Percentiles rank a stretch among this genome's conserved stretches.
Evolutionary conservation across 37 sponge, comb jelly and placozoan genomes (phyloP).

Genomic region (Eunapius fragilis): DNA sequence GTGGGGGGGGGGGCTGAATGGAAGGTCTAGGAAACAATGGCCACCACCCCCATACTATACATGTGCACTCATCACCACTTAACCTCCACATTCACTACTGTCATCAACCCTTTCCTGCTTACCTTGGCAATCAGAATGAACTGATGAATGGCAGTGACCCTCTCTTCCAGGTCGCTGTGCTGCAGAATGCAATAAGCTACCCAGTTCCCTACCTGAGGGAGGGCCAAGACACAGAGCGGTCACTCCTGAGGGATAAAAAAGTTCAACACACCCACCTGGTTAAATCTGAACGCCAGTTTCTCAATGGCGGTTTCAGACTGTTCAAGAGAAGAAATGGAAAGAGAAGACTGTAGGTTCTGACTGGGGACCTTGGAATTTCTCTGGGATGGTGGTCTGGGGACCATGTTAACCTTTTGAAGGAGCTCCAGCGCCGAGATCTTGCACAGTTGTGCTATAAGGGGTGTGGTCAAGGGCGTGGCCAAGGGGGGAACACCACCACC

Average conservation of each 20-base stretch:
- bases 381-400: slow-evolving; percentile 28
- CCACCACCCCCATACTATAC: background rate
- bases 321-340: background rate
- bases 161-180: slow-evolving; percentile 67
- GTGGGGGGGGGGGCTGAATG: too few relatives aligned
- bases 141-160: slow-evolving; percentile 54
- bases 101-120: too few relatives aligned
- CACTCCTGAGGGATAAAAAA: background rate
- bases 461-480: too few relatives aligned
- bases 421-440: slow-evolving; percentile 52
- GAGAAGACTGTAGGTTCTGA: background rate
- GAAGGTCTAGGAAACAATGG: too few relatives aligned
- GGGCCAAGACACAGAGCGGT: too few relatives aligned
- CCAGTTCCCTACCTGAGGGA: slow-evolving; percentile 85
- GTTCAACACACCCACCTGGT: slow-evolving; percentile 55
- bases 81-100: background rate
- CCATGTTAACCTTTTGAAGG: slow-evolving; percentile 59
- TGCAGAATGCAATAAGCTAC: slow-evolving; percentile 61
- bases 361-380: background rate
- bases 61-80: background rate
- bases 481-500: too few relatives aligned
- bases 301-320: slow-evolving; percentile 57
- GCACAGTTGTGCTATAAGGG: slow-evolving; percentile 57
- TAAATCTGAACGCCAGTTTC: slow-evolving; percentile 76
- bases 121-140: slow-evolving; percentile 73